Evolutionary conservation across 1,140 invertebrate species (phyloP), one percentile per base, ranked within the genome.

Genomic region (Nasonia giraulti): DNA sequence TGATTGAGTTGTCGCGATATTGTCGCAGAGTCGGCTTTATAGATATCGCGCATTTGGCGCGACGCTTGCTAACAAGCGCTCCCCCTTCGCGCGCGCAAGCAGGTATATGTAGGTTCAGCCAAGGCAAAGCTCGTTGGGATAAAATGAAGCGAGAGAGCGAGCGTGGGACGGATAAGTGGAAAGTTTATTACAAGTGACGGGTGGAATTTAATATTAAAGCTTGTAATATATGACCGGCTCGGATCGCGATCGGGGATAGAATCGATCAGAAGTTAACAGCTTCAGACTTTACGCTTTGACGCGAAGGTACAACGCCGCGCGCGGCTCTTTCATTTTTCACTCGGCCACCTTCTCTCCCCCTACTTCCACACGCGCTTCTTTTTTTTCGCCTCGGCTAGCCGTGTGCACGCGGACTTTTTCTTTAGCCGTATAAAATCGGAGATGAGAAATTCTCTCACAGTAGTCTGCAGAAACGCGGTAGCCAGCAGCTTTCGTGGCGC

Each of bases 211-310:
- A 89, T 90, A 90, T 90, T 87, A 88, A 85, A 88, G 87, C 88
- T 89, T 86, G 87, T 90, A 91, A 91, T 90, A 89, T 90, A 91
- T 87, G 87, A 83, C 87, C 85, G 84, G 55, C 86, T 84, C 80
- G 75, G 83, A 84, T 76, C 74, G 68, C 68, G 62, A 77, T 33
- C 55, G 14, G 55, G 55, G 71, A 75, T 86, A 87, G 87, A 90
- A 90, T 91, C 90, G 90, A 91, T 91, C 90, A 91, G 87, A 88
- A 89, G 90, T 90, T 91, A 91, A 91, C 90, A 90, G 89, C 88
- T 90, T 88, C 89, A 69, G 88, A 88, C 89, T 90, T 91, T 89
- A 91, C 89, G 89, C 89, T 90, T 91, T 90, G 87, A 89, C 89
- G 88, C 90, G 89, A 88, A 87, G 88, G 88, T 87, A 87, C 77